phyloP scores from a whole-genome alignment of 2,113 vertebrate species.

The Ptilorrhoa leucosticta region DNA sequence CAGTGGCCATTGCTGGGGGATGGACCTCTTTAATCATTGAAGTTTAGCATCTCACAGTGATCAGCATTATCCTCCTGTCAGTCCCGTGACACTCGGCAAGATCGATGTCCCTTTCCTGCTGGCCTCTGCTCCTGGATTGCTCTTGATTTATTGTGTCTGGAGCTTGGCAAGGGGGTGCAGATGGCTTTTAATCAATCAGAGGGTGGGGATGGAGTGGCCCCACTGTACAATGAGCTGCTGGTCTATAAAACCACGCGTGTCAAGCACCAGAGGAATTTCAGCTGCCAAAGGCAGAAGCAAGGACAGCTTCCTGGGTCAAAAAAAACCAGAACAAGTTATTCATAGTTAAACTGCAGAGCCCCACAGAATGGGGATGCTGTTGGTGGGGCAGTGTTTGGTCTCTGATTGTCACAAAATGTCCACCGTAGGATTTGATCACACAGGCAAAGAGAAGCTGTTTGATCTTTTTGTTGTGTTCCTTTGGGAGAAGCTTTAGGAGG shows the following conservation, averaged over 20 bases:
- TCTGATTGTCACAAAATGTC: background rate
- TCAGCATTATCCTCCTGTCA: background rate
- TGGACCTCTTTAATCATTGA: background rate
- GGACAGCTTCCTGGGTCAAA: background rate
- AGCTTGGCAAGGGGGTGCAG: background rate
- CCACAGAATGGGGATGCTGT: background rate
- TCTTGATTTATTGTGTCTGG: background rate
- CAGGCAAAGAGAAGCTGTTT: background rate
- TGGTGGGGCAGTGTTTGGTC: background rate
- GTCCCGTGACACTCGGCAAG: background rate
- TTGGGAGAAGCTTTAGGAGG: background rate
- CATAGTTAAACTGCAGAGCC: background rate
- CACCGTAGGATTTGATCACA: background rate
- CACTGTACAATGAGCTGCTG: fast-evolving
- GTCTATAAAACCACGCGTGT: background rate
- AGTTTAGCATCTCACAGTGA: background rate
- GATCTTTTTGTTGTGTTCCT: background rate
- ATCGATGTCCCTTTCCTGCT: background rate
- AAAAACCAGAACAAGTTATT: fast-evolving
- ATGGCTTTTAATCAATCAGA: background rate
- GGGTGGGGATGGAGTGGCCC: background rate
- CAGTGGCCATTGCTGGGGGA: background rate
- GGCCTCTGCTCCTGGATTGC: background rate
- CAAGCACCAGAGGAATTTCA: background rate
- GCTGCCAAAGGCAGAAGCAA: background rate